These are phyloP conservation scores for Clarias magur DNA, from an alignment of 2,113 vertebrate species.

Conservation along the genomic window DNA sequence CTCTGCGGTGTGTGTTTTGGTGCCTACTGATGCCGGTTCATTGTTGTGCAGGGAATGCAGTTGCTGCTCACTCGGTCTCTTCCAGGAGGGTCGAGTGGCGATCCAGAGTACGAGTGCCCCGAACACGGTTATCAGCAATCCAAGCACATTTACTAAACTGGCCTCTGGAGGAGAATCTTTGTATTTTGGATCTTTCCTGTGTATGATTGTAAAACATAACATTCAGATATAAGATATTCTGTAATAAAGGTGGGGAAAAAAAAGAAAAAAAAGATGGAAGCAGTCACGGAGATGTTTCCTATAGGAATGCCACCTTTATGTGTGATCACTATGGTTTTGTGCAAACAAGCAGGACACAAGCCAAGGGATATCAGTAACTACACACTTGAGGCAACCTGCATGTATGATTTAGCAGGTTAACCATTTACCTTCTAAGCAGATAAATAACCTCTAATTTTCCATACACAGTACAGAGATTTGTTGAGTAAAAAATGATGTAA, in stretches of 20 bases:
- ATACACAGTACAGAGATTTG: not conserved
- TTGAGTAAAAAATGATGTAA: not conserved
- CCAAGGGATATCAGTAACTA: not conserved
- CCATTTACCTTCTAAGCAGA: not conserved
- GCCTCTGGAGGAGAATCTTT: slow-evolving; percentile 83
- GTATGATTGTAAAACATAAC: not conserved
- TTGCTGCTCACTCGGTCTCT: slow-evolving; percentile 79
- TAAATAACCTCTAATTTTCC: not conserved
- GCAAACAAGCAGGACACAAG: slow-evolving; percentile 14
- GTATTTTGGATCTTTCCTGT: slow-evolving; percentile 74
- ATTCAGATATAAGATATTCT: not conserved
- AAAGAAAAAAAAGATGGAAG: not conserved
- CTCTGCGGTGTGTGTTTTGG: slow-evolving; percentile 62
- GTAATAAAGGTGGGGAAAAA: not conserved
- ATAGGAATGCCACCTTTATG: not conserved
- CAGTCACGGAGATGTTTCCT: not conserved
- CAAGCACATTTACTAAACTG: slow-evolving; percentile 83
- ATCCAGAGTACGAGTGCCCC: slow-evolving; percentile 87
- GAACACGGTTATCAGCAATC: slow-evolving; percentile 82
- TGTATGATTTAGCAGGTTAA: not conserved
- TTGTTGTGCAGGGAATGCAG: slow-evolving; percentile 59
- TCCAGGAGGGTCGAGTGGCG: slow-evolving; percentile 84
- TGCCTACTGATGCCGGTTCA: slow-evolving; percentile 54
- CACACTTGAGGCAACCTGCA: not conserved
- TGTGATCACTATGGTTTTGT: not conserved